Percentiles rank a stretch among this genome's conserved stretches.
These are phyloP conservation scores for Acanthopleura granulata DNA, from an alignment of 2,888 invertebrate species.

Conservation along the genomic window DNA sequence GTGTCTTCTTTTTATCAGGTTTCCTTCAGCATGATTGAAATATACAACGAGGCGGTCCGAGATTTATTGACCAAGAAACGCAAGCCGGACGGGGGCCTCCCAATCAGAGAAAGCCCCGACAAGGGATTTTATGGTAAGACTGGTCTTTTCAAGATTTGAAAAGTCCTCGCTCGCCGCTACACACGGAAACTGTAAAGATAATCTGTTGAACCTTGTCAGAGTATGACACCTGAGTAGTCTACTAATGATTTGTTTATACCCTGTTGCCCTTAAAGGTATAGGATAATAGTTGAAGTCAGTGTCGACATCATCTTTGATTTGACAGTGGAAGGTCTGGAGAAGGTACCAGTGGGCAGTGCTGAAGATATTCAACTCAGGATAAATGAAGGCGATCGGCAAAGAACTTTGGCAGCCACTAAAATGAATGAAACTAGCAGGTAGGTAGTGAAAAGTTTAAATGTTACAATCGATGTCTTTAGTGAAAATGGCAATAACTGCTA, in stretches of 20 bases:
- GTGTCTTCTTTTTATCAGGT: conserved; percentile 13
- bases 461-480: no score
- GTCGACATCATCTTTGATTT: no score
- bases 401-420: conserved; percentile 46
- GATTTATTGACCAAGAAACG: conserved; percentile 37
- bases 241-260: no score
- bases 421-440: conserved; percentile 50
- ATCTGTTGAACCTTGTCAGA: no score
- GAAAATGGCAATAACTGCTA: no score
- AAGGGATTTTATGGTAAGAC: conserved; percentile 42
- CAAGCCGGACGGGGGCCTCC: conserved; percentile 25
- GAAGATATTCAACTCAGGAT: conserved; percentile 37
- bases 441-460: no score
- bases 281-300: no score
- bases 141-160: neutral
- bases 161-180: no score
- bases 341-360: conserved; percentile 37
- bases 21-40: conserved; percentile 46
- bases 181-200: no score
- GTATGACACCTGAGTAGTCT: no score
- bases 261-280: no score
- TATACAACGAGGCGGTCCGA: conserved; percentile 45
- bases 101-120: conserved; percentile 33
- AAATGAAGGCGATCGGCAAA: conserved; percentile 38
- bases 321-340: conserved; percentile 37